phyloP scores from a whole-genome alignment of 2,113 vertebrate genomes.

The Callopanchax toddi region DNA sequence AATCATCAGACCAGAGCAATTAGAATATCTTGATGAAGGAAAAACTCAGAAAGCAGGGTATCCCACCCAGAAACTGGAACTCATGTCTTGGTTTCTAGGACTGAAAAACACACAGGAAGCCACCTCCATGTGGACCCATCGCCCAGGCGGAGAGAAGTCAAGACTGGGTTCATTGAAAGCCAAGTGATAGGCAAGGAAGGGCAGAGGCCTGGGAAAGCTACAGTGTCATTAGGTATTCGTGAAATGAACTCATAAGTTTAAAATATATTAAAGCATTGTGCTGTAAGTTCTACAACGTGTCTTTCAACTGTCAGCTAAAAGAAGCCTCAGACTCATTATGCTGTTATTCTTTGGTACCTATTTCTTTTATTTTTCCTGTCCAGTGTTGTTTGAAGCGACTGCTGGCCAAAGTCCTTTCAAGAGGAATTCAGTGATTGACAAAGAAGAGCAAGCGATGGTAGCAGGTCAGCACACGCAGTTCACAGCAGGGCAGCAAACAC shows the following conservation, averaged over 20 bases:
- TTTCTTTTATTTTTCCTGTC: neutral
- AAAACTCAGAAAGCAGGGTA: too few species aligned
- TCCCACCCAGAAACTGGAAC: too few species aligned
- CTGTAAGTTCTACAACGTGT: neutral
- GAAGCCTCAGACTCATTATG: neutral
- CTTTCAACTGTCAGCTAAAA: neutral
- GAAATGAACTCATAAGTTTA: conserved; percentile 1
- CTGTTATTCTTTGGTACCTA: neutral
- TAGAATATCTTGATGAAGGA: too few species aligned
- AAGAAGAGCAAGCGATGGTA: neutral
- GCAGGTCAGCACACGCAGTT: neutral
- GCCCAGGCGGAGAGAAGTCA: too few species aligned
- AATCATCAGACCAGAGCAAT: too few species aligned
- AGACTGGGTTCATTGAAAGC: too few species aligned
- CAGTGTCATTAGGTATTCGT: too few species aligned
- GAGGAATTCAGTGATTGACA: neutral
- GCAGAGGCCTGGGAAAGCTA: too few species aligned
- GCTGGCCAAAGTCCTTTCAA: neutral
- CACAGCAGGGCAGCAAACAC: neutral
- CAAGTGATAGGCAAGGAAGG: too few species aligned
- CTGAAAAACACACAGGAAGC: too few species aligned
- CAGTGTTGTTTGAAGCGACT: neutral
- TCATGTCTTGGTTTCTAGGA: too few species aligned
- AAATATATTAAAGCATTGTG: neutral
- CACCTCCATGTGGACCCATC: too few species aligned